Conservation (phyloP, 64 coral and sea anemone genomes). For the Montipora foliosa region DNA sequence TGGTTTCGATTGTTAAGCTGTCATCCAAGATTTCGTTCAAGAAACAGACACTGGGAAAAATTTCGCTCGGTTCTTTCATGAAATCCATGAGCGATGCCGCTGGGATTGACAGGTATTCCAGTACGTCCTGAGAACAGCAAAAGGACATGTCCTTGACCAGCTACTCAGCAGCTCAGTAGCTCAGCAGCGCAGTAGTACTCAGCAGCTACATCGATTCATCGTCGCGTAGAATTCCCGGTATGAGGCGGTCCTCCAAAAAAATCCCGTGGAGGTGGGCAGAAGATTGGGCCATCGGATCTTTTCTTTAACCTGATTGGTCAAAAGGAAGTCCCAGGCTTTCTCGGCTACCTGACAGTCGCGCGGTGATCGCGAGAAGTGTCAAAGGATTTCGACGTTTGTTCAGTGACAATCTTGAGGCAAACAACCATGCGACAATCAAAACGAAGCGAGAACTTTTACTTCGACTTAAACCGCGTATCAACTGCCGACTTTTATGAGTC, state of each 20-base stretch:
- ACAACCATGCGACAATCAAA: background rate
- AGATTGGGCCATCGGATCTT: background rate
- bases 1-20: too few relatives aligned
- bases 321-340: background rate
- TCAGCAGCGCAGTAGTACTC: too few relatives aligned
- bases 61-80: too few relatives aligned
- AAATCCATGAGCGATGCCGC: too few relatives aligned
- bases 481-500: background rate
- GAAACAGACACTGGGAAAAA: too few relatives aligned
- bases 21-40: too few relatives aligned
- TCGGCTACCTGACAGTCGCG: background rate
- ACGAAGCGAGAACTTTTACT: background rate
- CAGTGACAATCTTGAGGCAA: background rate
- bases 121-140: too few relatives aligned
- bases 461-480: background rate
- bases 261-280: background rate
- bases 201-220: too few relatives aligned
- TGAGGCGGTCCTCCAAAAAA: background rate
- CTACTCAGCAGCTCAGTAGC: too few relatives aligned
- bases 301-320: conserved; percentile 8
- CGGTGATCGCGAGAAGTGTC: background rate
- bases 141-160: too few relatives aligned
- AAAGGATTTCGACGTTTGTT: background rate
- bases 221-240: background rate
- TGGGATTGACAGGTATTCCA: too few relatives aligned